Conservation (phyloP, 2,888 invertebrate species). For the Cylloceria caligata region DNA sequence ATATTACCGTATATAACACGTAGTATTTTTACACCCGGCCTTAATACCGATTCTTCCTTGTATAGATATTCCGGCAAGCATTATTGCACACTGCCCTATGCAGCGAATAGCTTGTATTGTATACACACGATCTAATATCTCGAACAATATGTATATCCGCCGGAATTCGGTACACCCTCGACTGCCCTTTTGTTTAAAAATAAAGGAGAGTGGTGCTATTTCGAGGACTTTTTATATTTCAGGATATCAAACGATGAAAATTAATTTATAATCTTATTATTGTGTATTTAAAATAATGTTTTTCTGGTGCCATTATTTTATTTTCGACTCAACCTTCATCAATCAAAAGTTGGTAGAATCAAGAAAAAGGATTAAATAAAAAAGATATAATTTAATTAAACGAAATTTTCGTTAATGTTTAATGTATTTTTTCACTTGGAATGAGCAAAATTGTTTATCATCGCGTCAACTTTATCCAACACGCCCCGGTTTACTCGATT, state of each 20-base stretch:
- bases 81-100: conserved; percentile 23
- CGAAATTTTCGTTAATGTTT: too few relatives aligned
- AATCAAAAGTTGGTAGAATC: too few relatives aligned
- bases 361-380: too few relatives aligned
- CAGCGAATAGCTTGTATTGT: background rate
- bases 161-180: conserved; percentile 40
- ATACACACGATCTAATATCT: conserved; percentile 33
- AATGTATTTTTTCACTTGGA: too few relatives aligned
- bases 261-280: too few relatives aligned
- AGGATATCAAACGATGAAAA: too few relatives aligned
- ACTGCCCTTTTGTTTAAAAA: background rate
- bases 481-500: background rate
- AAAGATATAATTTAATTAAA: too few relatives aligned
- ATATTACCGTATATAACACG: background rate
- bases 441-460: background rate
- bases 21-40: conserved; percentile 70
- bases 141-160: conserved; percentile 44
- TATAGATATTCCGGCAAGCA: conserved; percentile 46
- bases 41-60: conserved; percentile 68
- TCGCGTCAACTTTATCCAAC: background rate
- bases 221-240: background rate
- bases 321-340: background rate
- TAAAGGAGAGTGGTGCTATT: background rate
- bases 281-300: background rate
- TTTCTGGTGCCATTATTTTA: background rate